These are phyloP conservation scores for Xiphias gladius DNA, from an alignment of 2,113 vertebrate genomes.

Conservation along the genomic window DNA sequence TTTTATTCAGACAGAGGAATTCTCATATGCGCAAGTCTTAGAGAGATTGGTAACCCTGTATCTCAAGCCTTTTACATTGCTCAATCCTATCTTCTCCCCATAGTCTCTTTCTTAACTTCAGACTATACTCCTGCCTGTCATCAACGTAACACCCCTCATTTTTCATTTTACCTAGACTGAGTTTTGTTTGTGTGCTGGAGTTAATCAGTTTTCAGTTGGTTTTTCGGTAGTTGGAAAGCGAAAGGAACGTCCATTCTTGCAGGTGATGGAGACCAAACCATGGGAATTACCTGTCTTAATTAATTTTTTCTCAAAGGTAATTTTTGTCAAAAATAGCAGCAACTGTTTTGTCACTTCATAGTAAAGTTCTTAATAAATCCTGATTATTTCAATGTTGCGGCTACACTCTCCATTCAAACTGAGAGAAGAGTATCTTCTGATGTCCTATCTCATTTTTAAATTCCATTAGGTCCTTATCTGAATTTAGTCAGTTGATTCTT, in stretches of 20 bases:
- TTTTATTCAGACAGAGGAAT: background rate
- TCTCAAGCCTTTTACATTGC: background rate
- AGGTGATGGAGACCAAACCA: background rate
- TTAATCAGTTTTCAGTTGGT: conserved; percentile 10
- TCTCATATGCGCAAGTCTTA: background rate
- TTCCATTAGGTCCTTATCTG: too few species aligned
- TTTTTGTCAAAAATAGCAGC: background rate
- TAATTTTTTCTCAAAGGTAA: background rate
- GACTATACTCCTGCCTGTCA: conserved; percentile 11
- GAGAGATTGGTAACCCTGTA: background rate
- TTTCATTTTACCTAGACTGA: conserved; percentile 15
- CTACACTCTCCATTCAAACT: background rate
- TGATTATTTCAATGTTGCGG: background rate
- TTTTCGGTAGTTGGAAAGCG: background rate
- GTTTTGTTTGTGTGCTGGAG: too few species aligned
- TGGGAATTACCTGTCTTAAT: background rate
- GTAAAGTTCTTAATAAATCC: background rate
- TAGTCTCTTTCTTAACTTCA: conserved; percentile 17
- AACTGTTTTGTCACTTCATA: background rate
- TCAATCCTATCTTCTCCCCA: background rate
- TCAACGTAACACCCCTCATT: conserved; percentile 21
- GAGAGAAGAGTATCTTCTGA: background rate
- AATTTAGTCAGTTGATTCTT: too few species aligned
- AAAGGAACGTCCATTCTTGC: background rate
- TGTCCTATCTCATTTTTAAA: background rate